phyloP scores from a whole-genome alignment of 2,797 vertebrate genomes.

The Knipowitschia caucasica region DNA sequence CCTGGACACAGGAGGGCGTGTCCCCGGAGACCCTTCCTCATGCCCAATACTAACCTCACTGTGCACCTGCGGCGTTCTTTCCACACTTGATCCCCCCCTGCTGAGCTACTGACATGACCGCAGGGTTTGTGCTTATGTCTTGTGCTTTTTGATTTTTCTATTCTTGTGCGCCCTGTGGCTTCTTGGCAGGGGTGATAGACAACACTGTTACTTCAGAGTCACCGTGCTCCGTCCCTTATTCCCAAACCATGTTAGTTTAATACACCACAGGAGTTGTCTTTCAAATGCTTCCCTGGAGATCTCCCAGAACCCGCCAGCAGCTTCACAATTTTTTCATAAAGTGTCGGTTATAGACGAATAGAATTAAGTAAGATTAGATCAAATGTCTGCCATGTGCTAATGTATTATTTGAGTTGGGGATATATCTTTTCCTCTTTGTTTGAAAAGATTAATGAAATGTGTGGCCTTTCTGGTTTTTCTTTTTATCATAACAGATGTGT shows the following conservation, averaged over 20 bases:
- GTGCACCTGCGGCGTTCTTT: conserved; percentile 16
- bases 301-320: conserved; percentile 3
- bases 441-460: background rate
- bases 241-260: conserved; percentile 60
- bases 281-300: conserved; percentile 29
- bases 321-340: conserved; percentile 26
- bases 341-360: conserved; percentile 23
- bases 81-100: conserved; percentile 32
- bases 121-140: conserved; percentile 15
- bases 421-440: background rate
- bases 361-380: conserved; percentile 47
- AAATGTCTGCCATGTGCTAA: conserved; percentile 43
- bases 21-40: conserved; percentile 9
- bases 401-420: conserved; percentile 20
- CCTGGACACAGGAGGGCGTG: conserved; percentile 7
- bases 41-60: conserved; percentile 29
- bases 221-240: conserved; percentile 31
- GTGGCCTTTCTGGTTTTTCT: conserved; percentile 17
- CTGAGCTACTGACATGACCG: conserved; percentile 37
- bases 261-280: conserved; percentile 44
- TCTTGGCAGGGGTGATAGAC: conserved; percentile 15
- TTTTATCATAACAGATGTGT: background rate
- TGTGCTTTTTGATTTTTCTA: conserved; percentile 24
- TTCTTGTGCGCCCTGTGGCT: conserved; percentile 14
- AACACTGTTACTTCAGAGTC: conserved; percentile 23